Conservation (phyloP, 2,888 invertebrate species). For the Sphaeridia pumilis region DNA sequence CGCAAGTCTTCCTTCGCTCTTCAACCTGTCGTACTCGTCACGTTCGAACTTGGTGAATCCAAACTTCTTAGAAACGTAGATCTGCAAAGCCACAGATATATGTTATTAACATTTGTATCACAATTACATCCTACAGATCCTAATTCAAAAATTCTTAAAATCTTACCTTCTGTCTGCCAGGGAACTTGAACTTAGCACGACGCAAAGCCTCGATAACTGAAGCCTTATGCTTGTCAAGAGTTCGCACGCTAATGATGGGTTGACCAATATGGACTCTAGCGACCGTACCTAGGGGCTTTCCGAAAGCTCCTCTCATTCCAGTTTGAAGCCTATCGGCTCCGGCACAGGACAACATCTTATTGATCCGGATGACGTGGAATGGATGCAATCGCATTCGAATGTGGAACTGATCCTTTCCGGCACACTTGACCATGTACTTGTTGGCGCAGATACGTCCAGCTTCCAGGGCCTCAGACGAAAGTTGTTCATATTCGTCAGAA, state of each 20-base stretch:
- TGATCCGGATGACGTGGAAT: constrained; percentile 98
- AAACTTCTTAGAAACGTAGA: constrained; percentile 96
- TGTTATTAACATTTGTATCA: neutral
- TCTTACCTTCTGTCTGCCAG: constrained; percentile 89
- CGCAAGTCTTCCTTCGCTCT: constrained; percentile 67
- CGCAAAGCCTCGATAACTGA: constrained; percentile 94
- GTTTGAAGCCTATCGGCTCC: constrained; percentile 99
- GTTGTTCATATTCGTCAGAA: constrained; percentile 98
- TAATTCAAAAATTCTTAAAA: too few species aligned
- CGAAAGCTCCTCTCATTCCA: constrained; percentile 99
- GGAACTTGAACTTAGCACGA: constrained; percentile 99
- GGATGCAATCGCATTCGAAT: constrained; percentile 97
- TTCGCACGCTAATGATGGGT: constrained; percentile 96
- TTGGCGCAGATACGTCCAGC: constrained; percentile 99
- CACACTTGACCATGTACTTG: constrained; percentile 96
- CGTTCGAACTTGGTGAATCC: constrained; percentile 97
- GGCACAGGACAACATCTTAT: constrained; percentile 99
- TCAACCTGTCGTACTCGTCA: constrained; percentile 73
- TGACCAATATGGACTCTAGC: constrained; percentile 98
- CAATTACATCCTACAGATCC: neutral
- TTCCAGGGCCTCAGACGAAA: constrained; percentile 97
- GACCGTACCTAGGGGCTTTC: constrained; percentile 99
- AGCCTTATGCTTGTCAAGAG: constrained; percentile 89
- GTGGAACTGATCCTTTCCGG: constrained; percentile 99
- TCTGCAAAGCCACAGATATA: constrained; percentile 46